Evolutionary conservation across 2,888 invertebrate genomes (phyloP), one percentile per base, ranked within the genome.

Genomic region (Rhingia rostrata): DNA sequence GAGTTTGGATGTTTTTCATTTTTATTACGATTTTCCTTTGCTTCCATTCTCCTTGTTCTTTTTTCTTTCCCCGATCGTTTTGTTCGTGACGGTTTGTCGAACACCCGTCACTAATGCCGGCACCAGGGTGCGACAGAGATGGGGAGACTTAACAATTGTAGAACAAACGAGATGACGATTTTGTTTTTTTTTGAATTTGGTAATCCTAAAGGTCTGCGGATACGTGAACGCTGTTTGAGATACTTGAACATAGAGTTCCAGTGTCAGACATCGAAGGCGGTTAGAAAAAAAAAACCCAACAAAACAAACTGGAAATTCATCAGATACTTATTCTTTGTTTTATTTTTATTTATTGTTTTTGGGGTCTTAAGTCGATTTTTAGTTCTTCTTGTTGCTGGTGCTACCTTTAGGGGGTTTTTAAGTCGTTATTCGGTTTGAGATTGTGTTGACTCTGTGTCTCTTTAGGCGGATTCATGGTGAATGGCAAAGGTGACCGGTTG

Each of bases 231-330:
- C 37, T 58, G 39, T 51, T 72, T 30, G 35, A 32, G 60, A 33
- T 45, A 54, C 63, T 66, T 54, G n/a, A 39, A 39, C 12, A 61
- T 22, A 61, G n/a, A 66, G 58, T 39, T 47, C 49, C 37, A 39
- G 32, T 6, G 6, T 35, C 60, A 58, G 33, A 30, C 41, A 51
- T 37, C 33, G 64, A 14, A 45, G 72, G 47, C 54, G 56, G n/a
- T n/a, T 4, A 43, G 32, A 43, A 41, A 49, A 72, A 14, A 12
- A n/a, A 51, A 51, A 64, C 33, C 33, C 22, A 39, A 60, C 35
- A 77, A 75, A 61, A 49, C 32, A 75, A 72, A 77, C 82, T 77
- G 77, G 77, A 82, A 77, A 82, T 77, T 72, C 77, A 77, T 72
- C 82, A 82, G 82, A 82, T 70, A 77, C 43, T 47, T 35, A 58